phyloP scores from a whole-genome alignment of 2,888 invertebrate species.

The Elmis aenea region DNA sequence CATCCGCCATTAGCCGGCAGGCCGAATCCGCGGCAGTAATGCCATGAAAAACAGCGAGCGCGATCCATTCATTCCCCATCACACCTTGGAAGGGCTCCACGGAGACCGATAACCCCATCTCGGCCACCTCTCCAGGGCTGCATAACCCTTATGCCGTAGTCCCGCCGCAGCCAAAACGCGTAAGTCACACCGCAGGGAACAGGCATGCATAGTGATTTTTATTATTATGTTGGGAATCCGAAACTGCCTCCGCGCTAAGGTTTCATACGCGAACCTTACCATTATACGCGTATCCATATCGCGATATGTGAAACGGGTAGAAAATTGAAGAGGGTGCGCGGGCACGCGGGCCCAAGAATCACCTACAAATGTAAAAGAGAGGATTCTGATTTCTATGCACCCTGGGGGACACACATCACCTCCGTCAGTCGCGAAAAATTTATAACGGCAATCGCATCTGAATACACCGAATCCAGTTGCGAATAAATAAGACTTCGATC shows the following conservation, averaged over 20 bases:
- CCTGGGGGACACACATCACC: slow-evolving; percentile 31
- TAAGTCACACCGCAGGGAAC: slow-evolving; percentile 33
- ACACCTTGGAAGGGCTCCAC: slow-evolving; percentile 46
- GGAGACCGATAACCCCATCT: slow-evolving; percentile 59
- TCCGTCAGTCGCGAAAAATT: slow-evolving; percentile 25
- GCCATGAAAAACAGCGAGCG: slow-evolving; percentile 37
- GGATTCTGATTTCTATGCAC: slow-evolving; percentile 32
- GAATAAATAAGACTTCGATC: slow-evolving; percentile 23
- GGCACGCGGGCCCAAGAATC: slow-evolving; percentile 18
- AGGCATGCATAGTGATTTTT: slow-evolving; percentile 49
- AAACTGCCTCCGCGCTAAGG: slow-evolving; percentile 25
- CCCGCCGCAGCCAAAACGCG: slow-evolving; percentile 27
- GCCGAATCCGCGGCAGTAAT: slow-evolving; percentile 37
- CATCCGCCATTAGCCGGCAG: slow-evolving; percentile 40
- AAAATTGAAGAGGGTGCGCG: slow-evolving; percentile 28
- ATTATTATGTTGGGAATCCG: slow-evolving; percentile 43
- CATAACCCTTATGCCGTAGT: slow-evolving; percentile 45
- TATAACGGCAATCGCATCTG: slow-evolving; percentile 29
- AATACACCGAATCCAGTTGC: slow-evolving; percentile 24
- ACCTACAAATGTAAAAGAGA: slow-evolving; percentile 22
- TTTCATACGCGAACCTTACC: slow-evolving; percentile 25
- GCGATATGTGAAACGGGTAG: slow-evolving; percentile 24
- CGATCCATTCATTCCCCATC: slow-evolving; percentile 43
- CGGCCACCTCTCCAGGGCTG: slow-evolving; percentile 44
- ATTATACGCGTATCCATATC: slow-evolving; percentile 29